Evolutionary conservation across 2,797 vertebrate species (phyloP).

Genomic region (Xenopus petersii): DNA sequence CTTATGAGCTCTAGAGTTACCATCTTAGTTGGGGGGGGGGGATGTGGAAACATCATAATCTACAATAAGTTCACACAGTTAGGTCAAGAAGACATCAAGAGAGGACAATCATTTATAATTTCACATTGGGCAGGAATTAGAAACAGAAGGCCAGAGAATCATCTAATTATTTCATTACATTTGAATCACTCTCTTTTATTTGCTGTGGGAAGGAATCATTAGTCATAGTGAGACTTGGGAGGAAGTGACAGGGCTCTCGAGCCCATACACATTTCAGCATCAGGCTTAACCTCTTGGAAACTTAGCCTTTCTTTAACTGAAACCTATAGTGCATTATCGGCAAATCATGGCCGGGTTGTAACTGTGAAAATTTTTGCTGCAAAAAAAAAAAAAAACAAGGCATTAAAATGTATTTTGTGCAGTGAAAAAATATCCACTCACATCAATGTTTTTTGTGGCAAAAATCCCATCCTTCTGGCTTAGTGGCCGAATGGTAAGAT

Average conservation of each 20-base stretch:
- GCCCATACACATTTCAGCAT: background rate
- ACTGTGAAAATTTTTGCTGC: too few relatives aligned
- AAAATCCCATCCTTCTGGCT: too few relatives aligned
- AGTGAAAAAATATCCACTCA: too few relatives aligned
- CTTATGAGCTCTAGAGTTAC: background rate
- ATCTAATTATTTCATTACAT: slow-evolving; percentile 16
- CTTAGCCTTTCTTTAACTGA: background rate
- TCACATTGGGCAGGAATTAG: slow-evolving; percentile 9
- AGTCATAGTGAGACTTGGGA: background rate
- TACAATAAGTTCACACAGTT: background rate
- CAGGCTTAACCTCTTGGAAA: background rate
- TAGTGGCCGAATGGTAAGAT: too few relatives aligned
- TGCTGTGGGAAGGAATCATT: slow-evolving; percentile 2
- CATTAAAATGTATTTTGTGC: too few relatives aligned
- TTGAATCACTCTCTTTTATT: slow-evolving; percentile 13
- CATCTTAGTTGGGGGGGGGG: too few relatives aligned
- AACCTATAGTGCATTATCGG: too few relatives aligned
- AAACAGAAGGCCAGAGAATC: slow-evolving; percentile 11
- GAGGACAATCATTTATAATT: slow-evolving; percentile 8
- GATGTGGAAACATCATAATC: background rate
- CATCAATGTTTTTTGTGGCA: too few relatives aligned
- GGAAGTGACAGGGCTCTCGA: background rate
- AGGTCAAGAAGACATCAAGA: slow-evolving; percentile 11
- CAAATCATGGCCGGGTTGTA: too few relatives aligned
- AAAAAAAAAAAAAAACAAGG: too few relatives aligned